phyloP scores from a whole-genome alignment of 2,797 vertebrate species.

The Anas georgica region DNA sequence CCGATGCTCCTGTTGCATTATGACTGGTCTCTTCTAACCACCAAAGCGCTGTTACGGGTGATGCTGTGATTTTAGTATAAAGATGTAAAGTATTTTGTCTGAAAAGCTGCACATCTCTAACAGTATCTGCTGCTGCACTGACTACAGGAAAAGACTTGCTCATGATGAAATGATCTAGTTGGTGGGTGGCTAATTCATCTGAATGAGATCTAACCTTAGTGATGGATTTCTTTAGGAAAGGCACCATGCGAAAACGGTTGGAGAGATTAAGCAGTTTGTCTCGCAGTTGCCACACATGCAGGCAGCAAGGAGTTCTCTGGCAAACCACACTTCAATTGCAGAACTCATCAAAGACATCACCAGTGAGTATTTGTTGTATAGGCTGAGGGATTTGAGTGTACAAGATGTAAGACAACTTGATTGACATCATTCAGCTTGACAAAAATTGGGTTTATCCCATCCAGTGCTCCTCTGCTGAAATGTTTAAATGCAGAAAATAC shows the following conservation, averaged over 20 bases:
- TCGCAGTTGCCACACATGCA: slow-evolving; percentile 99
- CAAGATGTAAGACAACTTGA: background rate
- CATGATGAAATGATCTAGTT: background rate
- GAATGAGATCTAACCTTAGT: background rate
- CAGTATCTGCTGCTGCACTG: background rate
- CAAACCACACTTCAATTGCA: slow-evolving; percentile 97
- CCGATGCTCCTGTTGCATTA: background rate
- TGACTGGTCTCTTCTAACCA: background rate
- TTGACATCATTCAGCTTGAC: background rate
- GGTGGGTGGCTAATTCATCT: background rate
- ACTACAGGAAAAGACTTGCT: background rate
- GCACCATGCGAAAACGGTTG: slow-evolving; percentile 96
- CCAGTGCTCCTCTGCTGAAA: background rate
- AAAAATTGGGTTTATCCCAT: background rate
- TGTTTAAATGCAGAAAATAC: background rate
- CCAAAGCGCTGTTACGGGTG: background rate
- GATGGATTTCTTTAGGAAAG: slow-evolving; percentile 82
- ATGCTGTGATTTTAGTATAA: background rate
- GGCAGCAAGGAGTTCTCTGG: slow-evolving; percentile 92
- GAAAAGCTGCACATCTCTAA: fast-evolving
- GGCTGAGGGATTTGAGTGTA: background rate
- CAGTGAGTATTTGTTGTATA: slow-evolving; percentile 78
- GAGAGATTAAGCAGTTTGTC: slow-evolving; percentile 99
- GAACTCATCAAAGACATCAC: slow-evolving; percentile 98
- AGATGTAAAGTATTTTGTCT: background rate